Evolutionary conservation across 1,140 invertebrate species (phyloP), one percentile per base, ranked within the genome.

Genomic region (Drosophila orosa): DNA sequence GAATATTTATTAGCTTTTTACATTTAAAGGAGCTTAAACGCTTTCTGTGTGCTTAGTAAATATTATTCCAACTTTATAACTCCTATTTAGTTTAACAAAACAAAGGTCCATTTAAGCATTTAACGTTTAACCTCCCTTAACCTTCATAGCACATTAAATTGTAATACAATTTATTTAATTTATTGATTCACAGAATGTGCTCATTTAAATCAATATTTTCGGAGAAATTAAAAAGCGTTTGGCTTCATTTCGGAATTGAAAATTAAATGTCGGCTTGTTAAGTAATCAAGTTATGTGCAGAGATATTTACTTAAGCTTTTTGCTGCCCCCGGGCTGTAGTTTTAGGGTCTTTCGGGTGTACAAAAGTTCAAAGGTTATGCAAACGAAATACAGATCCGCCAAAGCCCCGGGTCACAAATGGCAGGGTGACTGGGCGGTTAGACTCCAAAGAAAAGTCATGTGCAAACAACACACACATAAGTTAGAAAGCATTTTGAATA

Each of bases 311-410:
- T 76, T 80, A 60, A 19, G 60, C 65, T 61, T 69, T 80, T 55
- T 55, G 57, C 40, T 15, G 44, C 45, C 68, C 68, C 24, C 27
- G 9, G 63, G 79, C 62, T 82, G 79, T 82, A 78, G 79, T 82
- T 78, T 78, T 82, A 78, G 80, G 79, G 52, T 71, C 27, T 62
- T 72, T 72, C 29, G 54, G 52, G 50, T 48, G 42, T 33, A 55
- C 45, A 65, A 68, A 62, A 74, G 47, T 71, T 78, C 54, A 82
- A 82, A 78, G 76, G 79, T 82, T 78, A 65, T 48, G 68, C 66
- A 45, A 82, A 39, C 47, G 54, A 48, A 63, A 52, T 45, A 40
- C 52, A 22, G 35, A 73, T 57, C 12, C 37, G 40, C 15, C 9
- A 9, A 33, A 13, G 66, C 65, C 52, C 15, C n/a, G 22, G 27